Base-by-base conservation (phyloP, 2,888 invertebrate species). In the Lysandra coridon region DNA sequence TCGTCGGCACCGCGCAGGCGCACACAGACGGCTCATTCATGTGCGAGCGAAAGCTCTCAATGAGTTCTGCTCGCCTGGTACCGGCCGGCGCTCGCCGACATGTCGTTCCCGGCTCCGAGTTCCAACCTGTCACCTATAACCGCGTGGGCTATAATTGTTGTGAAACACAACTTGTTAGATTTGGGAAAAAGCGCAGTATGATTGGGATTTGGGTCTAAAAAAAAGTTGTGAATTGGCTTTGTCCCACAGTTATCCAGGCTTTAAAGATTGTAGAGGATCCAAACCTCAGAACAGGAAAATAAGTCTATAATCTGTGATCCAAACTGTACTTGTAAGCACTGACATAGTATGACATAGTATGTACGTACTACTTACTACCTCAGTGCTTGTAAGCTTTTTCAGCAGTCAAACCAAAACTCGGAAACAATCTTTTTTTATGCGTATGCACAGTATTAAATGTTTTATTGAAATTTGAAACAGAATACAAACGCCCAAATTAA, bases 31-130 rank as follows among this genome's bases (percentile, higher is more conserved):
- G 84, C 89, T 90, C 93, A 93, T 93, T 90, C 91, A 90, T 88
- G 84, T 83, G 82, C 91, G 90, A 84, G 87, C 89, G 89, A 91
- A 90, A 91, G 92, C 91, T 92, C 88, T 84, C 80, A 83, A 82
- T 85, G 85, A 85, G 85, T 88, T 88, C 88, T 93, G 89, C 80
- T 83, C 85, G 89, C 93, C 92, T 93, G 88, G 93, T 93, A 93
- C 87, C 83, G 83, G 83, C 85, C 82, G 85, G 82, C 85, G 85
- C 89, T 92, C 89, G 88, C 92, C 84, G 92, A 94, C 92, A 91
- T 91, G 90, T 93, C 92, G 89, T 83, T 87, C 85, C 12, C n/a
- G 23, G 23, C 23, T 23, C 23, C 23, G 23, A 23, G 23, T 23
- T 23, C 23, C 23, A 23, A 23, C 23, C n/a, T n/a, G n/a, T n/a